Evolutionary conservation across 2,797 vertebrate species (phyloP).

Genomic region (Sandelia bainsii): DNA sequence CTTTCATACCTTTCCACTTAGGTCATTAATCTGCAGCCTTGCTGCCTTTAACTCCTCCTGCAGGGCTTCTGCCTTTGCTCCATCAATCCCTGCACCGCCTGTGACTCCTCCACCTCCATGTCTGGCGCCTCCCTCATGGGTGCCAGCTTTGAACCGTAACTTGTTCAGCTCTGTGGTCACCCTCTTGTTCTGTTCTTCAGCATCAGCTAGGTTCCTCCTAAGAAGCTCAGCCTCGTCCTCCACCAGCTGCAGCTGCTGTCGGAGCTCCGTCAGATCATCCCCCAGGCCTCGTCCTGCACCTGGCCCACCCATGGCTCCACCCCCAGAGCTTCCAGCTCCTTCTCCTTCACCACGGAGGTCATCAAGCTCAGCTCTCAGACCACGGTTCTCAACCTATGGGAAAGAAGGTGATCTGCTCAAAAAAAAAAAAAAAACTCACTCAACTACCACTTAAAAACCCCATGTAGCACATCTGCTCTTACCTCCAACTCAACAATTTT

Average conservation of each 20-base stretch:
- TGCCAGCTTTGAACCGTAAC: constrained; percentile 91
- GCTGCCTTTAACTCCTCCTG: constrained; percentile 96
- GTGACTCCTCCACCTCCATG: constrained; percentile 81
- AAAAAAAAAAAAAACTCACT: neutral
- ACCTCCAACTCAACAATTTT: constrained; percentile 97
- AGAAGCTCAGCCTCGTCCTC: constrained; percentile 97
- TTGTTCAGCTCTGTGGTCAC: constrained; percentile 93
- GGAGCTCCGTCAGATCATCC: constrained; percentile 92
- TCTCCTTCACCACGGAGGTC: constrained; percentile 92
- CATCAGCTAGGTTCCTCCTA: constrained; percentile 92
- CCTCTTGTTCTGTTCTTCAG: constrained; percentile 94
- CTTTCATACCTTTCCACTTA: constrained; percentile 90
- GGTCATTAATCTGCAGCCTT: constrained; percentile 95
- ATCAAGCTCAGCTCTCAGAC: constrained; percentile 94
- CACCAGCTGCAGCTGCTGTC: constrained; percentile 95
- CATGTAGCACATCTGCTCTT: constrained; percentile 1
- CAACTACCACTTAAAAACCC: neutral
- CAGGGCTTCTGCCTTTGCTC: constrained; percentile 89
- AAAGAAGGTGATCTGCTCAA: neutral
- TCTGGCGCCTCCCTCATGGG: constrained; percentile 86
- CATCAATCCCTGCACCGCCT: constrained; percentile 79
- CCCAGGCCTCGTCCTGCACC: constrained; percentile 86
- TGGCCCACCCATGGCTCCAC: constrained; percentile 42
- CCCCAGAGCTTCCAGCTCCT: constrained; percentile 82
- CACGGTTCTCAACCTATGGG: constrained; percentile 91